phyloP scores from a whole-genome alignment of 2,797 vertebrate genomes.

The Sebastes vulpes region DNA sequence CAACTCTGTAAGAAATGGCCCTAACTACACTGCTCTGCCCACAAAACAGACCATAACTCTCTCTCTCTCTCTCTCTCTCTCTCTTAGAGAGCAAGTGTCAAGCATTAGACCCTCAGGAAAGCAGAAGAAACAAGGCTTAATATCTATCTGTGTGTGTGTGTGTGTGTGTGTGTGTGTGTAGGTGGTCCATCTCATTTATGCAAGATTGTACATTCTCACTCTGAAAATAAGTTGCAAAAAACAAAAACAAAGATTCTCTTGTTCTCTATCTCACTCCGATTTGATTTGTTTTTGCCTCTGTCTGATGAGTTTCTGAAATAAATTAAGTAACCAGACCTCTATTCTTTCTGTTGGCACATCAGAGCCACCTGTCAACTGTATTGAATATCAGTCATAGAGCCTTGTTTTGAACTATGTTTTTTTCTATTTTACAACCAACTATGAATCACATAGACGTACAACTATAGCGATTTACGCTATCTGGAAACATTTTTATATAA shows the following conservation, averaged over 20 bases:
- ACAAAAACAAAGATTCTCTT: background rate
- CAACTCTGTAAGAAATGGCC: background rate
- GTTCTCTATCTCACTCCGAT: background rate
- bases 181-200: background rate
- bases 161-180: background rate
- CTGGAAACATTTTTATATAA: background rate
- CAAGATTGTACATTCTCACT: background rate
- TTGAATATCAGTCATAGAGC: background rate
- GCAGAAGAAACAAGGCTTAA: background rate
- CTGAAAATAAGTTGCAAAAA: slow-evolving; percentile 20
- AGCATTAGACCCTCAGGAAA: background rate
- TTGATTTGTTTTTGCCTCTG: background rate
- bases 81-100: background rate
- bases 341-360: background rate
- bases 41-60: background rate
- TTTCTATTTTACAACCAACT: background rate
- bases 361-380: background rate
- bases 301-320: background rate
- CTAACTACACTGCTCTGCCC: background rate
- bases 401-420: background rate
- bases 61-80: background rate
- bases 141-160: background rate
- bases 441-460: background rate
- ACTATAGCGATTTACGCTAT: background rate
- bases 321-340: background rate